Evolutionary conservation across 2,113 vertebrate species (phyloP).

Genomic region (Oncorhynchus gorbuscha): DNA sequence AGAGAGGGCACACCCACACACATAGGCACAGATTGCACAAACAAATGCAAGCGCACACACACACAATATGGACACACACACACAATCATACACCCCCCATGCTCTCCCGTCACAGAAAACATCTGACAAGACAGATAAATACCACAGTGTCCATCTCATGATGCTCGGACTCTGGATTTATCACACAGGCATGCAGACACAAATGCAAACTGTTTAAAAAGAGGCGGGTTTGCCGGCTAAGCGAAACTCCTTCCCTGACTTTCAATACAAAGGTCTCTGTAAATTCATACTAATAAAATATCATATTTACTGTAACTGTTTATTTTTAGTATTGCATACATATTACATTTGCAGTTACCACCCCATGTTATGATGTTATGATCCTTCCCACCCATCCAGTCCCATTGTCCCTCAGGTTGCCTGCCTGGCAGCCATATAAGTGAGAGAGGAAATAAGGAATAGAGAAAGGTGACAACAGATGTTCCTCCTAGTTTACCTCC

Average conservation of each 20-base stretch:
- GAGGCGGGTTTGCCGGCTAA: too few relatives aligned
- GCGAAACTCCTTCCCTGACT: background rate
- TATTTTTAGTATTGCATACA: background rate
- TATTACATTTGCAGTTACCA: too few relatives aligned
- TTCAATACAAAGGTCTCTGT: background rate
- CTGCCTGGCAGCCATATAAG: slow-evolving; percentile 5
- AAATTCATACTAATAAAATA: background rate
- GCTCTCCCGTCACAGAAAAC: slow-evolving; percentile 43
- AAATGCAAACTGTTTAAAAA: background rate
- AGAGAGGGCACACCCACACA: slow-evolving; percentile 18
- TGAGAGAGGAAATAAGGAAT: slow-evolving; percentile 58
- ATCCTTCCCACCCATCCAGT: slow-evolving; percentile 38
- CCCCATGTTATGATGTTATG: background rate
- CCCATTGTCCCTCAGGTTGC: slow-evolving; percentile 14
- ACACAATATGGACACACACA: too few relatives aligned
- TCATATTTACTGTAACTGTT: background rate
- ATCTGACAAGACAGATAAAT: slow-evolving; percentile 59
- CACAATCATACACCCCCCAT: slow-evolving; percentile 14
- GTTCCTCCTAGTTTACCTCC: slow-evolving; percentile 65
- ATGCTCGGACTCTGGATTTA: slow-evolving; percentile 34
- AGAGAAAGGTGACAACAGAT: slow-evolving; percentile 71
- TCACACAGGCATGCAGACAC: background rate
- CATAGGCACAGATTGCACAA: too few relatives aligned
- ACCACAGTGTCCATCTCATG: slow-evolving; percentile 47
- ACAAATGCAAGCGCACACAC: too few relatives aligned